Base-by-base conservation (phyloP, 2,888 invertebrate genomes). In the Callimorpha dominula region DNA sequence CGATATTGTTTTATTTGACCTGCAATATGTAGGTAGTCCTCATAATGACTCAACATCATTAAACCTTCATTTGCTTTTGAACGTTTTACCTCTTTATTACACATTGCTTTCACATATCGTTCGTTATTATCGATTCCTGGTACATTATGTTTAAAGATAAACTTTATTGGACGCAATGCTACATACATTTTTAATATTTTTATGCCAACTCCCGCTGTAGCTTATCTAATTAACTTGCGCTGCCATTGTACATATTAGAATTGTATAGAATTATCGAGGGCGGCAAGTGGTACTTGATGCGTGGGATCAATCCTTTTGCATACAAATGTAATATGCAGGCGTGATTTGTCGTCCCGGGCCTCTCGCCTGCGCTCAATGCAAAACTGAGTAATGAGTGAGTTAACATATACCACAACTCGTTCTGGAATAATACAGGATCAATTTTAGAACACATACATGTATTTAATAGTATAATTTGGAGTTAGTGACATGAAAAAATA, bases 281-380 rank as follows among this genome's bases (percentile, higher is more conserved):
- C 83, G 86, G 82, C 86, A 88, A 91, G 88, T 90, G 89, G 90
- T 90, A 91, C 91, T 92, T 91, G 93, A 91, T 92, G 92, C 92
- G 92, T 94, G 90, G 92, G 93, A 89, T 86, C 86, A 82, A 69
- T 80, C 85, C 79, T 82, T 89, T 89, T 91, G 92, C 90, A 92
- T 92, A 87, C 87, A 88, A 90, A 91, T 86, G 82, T 82, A 81
- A 82, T 82, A 84, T 81, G 88, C 85, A 84, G 87, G 85, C 89
- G 90, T 90, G 90, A 90, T 91, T 92, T 91, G 91, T 90, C 83
- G 88, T 84, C 42, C 72, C 68, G 81, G 79, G 88, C 88, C 78
- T 84, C 81, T 88, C 85, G 85, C 83, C 84, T 82, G 85, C 84
- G 85, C 88, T 84, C 82, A 87, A 89, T 87, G 85, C 83, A 82